A percentile compares a stretch with the other conserved stretches of the same genome.
Evolutionary conservation across 2,797 vertebrate species (phyloP).

Genomic region (Salarias fasciatus): DNA sequence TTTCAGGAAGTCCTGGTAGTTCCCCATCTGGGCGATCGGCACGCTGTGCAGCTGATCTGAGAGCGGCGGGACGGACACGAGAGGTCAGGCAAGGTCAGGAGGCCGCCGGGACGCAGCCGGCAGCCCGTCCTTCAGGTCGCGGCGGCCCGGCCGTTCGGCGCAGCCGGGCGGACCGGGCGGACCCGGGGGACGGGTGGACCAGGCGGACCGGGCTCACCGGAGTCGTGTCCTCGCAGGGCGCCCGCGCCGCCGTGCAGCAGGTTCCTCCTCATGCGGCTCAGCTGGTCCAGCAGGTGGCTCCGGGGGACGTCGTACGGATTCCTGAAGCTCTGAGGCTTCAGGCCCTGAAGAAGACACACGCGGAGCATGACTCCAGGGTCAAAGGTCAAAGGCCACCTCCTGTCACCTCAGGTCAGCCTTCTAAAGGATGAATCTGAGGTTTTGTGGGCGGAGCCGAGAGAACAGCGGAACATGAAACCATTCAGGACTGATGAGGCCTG

Average conservation of each 20-base stretch:
- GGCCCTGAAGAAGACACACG: slow-evolving; percentile 80
- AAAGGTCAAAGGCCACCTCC: background rate
- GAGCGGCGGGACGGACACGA: background rate
- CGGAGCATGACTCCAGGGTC: slow-evolving; percentile 2
- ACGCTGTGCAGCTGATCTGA: slow-evolving; percentile 96
- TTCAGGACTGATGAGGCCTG: too few relatives aligned
- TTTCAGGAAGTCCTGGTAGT: slow-evolving; percentile 99
- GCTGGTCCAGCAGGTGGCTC: slow-evolving; percentile 92
- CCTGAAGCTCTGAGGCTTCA: slow-evolving; percentile 94
- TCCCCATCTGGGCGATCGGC: slow-evolving; percentile 97
- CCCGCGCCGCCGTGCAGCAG: slow-evolving; percentile 91
- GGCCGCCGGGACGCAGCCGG: too few relatives aligned
- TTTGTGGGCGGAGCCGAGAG: too few relatives aligned
- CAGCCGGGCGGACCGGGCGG: too few relatives aligned
- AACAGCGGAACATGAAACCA: too few relatives aligned
- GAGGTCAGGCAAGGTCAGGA: too few relatives aligned
- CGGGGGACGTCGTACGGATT: slow-evolving; percentile 98
- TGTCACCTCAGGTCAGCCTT: too few relatives aligned
- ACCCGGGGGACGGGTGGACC: too few relatives aligned
- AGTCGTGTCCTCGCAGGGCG: slow-evolving; percentile 91
- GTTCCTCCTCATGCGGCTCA: slow-evolving; percentile 97
- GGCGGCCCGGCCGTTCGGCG: too few relatives aligned
- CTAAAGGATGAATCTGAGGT: too few relatives aligned
- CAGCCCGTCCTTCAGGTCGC: too few relatives aligned
- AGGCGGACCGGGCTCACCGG: too few relatives aligned